Base-by-base conservation (phyloP, 2,888 invertebrate genomes). In the Archips crataeganus region DNA sequence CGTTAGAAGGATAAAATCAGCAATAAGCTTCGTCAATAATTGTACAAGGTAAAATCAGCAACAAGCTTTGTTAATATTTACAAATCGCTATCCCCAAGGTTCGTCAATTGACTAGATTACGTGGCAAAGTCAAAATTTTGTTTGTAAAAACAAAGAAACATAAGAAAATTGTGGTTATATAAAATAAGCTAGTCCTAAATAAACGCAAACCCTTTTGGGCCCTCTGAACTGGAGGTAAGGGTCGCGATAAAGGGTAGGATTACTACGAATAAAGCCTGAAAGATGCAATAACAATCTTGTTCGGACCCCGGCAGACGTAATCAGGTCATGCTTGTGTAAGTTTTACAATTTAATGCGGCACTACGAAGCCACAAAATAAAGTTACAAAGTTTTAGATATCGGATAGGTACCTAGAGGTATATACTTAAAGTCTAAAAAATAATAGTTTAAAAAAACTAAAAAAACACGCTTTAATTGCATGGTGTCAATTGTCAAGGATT, bases 141-240 rank as follows among this genome's bases (percentile, higher is more conserved):
- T 5, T 11, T 62, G n/a, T 68, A 67, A 67, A 54, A 23, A 51
- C 39, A 66, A 15, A 47, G 23, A 10, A 49, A 57, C 54, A n/a
- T 57, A 63, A 73, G 68, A 47, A 68, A 59, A 49, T 49, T 39
- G 45, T 15, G 42, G 42, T 49, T 15, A 57, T 54, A 67, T 45
- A 23, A 51, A 66, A 62, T 47, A 73, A 47, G 57, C 63, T 51
- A 61, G 71, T 62, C 67, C 71, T 73, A 68, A 73, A 73, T 63
- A 73, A 73, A 73, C 63, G 57, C 62, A 47, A 39, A 57, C 47
- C 57, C 61, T 51, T 73, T 59, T 39, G 47, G 23, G 34, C 57
- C 68, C 62, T 36, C 57, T 23, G 64, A 23, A 51, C 57, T 47
- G 10, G 39, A 73, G 63, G 68, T 73, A 62, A 49, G 62, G 71